Conservation (phyloP, 1,140 invertebrate genomes). For the Drosophila arizonae region DNA sequence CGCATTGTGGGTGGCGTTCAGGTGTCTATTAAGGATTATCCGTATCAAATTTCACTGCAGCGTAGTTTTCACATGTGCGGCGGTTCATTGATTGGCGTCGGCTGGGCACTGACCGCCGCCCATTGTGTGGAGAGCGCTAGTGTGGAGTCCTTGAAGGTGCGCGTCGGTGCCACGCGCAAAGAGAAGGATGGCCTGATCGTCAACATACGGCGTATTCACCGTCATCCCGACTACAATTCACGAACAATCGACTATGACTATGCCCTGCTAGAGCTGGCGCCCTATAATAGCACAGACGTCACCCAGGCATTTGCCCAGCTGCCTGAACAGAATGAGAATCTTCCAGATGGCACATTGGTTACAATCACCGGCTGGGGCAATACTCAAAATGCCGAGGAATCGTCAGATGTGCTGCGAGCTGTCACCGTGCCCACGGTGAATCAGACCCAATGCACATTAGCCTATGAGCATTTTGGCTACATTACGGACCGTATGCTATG, state of each 20-base stretch:
- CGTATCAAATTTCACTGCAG: constrained; percentile 83
- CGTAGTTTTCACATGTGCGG: constrained; percentile 85
- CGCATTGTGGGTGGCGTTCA: constrained; percentile 83
- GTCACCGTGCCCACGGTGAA: constrained; percentile 82
- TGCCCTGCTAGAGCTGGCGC: constrained; percentile 63
- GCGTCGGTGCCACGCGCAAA: constrained; percentile 64
- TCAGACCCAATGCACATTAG: constrained; percentile 62
- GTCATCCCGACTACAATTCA: constrained; percentile 72
- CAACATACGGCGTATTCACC: constrained; percentile 56
- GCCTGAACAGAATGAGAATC: constrained; percentile 50
- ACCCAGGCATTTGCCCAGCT: constrained; percentile 48
- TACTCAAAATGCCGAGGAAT: constrained; percentile 52
- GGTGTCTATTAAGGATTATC: constrained; percentile 77
- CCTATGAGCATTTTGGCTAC: constrained; percentile 60
- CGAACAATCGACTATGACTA: constrained; percentile 76
- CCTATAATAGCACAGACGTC: constrained; percentile 41
- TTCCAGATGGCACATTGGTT: constrained; percentile 65
- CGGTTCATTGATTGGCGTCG: constrained; percentile 86
- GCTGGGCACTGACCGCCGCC: constrained; percentile 84
- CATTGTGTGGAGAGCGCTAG: constrained; percentile 83
- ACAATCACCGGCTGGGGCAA: constrained; percentile 83
- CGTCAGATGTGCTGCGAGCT: constrained; percentile 73
- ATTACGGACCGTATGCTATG: constrained; percentile 88
- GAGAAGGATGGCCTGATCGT: constrained; percentile 64
- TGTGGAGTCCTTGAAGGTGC: constrained; percentile 43